phyloP scores from a whole-genome alignment of 2,113 vertebrate species.

The Oreochromis spilurus region DNA sequence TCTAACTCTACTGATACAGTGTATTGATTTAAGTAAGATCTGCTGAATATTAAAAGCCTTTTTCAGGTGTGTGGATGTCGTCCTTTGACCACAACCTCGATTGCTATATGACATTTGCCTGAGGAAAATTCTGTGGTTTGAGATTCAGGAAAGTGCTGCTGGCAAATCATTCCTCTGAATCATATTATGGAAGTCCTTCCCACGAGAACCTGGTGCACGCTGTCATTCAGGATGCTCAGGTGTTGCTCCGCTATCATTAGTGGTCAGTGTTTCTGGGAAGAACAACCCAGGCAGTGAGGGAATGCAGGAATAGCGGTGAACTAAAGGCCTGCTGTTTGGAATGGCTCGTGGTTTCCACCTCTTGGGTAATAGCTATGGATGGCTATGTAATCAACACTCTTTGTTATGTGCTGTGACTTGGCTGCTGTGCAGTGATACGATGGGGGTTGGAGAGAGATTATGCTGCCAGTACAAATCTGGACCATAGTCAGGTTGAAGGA shows the following conservation, averaged over 20 bases:
- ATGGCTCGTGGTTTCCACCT: constrained; percentile 49
- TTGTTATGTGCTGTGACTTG: constrained; percentile 54
- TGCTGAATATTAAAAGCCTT: constrained; percentile 34
- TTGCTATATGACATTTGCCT: constrained; percentile 2
- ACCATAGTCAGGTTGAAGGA: background rate
- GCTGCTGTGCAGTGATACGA: constrained; percentile 17
- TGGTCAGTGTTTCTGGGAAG: constrained; percentile 67
- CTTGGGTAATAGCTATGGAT: constrained; percentile 63
- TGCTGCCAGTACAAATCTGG: background rate
- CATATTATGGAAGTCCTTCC: constrained; percentile 31
- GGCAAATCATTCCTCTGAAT: constrained; percentile 41
- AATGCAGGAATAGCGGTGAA: constrained; percentile 15
- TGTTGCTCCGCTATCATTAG: constrained; percentile 67
- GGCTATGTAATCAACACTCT: constrained; percentile 59
- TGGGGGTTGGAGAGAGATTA: background rate
- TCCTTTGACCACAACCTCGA: constrained; percentile 9
- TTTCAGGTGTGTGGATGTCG: background rate
- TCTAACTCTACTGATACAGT: constrained; percentile 24
- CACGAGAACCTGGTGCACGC: background rate
- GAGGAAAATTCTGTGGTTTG: constrained; percentile 21
- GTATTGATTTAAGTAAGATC: constrained; percentile 38
- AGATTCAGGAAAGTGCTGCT: constrained; percentile 33
- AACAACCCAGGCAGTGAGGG: constrained; percentile 18
- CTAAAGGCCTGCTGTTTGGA: constrained; percentile 29
- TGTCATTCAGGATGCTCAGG: constrained; percentile 57